phyloP scores from a whole-genome alignment of 1,140 invertebrate genomes.

The Anoplophora glabripennis region DNA sequence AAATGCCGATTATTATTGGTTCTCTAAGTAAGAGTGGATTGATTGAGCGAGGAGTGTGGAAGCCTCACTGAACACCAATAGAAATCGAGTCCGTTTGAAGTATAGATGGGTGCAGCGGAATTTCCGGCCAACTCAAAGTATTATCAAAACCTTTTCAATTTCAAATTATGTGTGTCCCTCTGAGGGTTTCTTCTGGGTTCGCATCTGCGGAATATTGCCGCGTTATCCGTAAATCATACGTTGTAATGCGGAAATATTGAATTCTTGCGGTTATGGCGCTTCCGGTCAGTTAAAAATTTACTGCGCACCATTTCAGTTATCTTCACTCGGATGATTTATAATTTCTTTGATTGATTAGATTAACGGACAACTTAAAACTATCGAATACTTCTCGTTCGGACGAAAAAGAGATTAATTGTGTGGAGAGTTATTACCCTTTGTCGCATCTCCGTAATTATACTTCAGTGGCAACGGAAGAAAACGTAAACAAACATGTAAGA shows the following conservation, averaged over 20 bases:
- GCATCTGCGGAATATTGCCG: background rate
- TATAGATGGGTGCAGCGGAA: background rate
- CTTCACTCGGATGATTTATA: too few species aligned
- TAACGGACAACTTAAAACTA: too few species aligned
- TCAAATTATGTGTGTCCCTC: slow-evolving; percentile 16
- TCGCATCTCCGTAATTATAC: too few species aligned
- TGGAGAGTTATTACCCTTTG: too few species aligned
- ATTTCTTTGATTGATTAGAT: too few species aligned
- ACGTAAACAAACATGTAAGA: too few species aligned
- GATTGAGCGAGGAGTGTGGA: slow-evolving; percentile 30
- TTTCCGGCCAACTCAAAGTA: background rate
- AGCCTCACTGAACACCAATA: slow-evolving; percentile 22
- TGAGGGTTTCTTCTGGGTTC: too few species aligned
- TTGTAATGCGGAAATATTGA: background rate
- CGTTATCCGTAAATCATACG: background rate
- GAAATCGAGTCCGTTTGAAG: slow-evolving; percentile 28
- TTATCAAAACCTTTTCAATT: slow-evolving; percentile 18
- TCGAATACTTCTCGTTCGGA: too few species aligned
- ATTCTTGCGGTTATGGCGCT: background rate
- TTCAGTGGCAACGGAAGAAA: too few species aligned
- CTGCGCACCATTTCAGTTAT: too few species aligned
- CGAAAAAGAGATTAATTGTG: too few species aligned
- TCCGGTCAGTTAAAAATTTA: too few species aligned
- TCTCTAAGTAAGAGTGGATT: slow-evolving; percentile 18
- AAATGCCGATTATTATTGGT: slow-evolving; percentile 22